phyloP scores from a whole-genome alignment of 2,113 vertebrate species.

The Antechinus stuartii region DNA sequence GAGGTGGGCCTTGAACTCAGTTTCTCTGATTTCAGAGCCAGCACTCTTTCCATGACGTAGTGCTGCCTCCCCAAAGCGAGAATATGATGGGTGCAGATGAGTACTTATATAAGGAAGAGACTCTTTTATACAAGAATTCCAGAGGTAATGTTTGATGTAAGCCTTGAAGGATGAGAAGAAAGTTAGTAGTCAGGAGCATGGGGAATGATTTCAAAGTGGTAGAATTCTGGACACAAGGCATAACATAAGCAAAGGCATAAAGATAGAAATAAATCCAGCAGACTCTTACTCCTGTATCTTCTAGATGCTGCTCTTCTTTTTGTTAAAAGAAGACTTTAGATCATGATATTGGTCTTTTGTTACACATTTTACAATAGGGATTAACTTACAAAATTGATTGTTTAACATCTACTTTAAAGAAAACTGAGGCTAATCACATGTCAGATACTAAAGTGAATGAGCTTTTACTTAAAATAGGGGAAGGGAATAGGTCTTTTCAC shows the following conservation, averaged over 20 bases:
- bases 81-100: not conserved
- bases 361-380: not conserved
- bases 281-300: not conserved
- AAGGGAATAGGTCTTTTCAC: not conserved
- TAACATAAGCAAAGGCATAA: not conserved
- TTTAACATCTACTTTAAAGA: not conserved
- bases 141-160: not conserved
- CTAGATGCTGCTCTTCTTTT: not conserved
- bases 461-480: not conserved
- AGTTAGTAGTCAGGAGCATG: not conserved
- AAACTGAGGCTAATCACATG: not conserved
- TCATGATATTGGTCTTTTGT: not conserved
- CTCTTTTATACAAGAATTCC: not conserved
- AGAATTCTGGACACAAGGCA: not conserved
- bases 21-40: not conserved
- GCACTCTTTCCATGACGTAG: not conserved
- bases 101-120: not conserved
- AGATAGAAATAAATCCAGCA: not conserved
- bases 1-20: not conserved
- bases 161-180: not conserved
- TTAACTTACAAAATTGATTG: not conserved
- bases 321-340: not conserved
- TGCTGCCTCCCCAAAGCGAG: not conserved
- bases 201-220: not conserved
- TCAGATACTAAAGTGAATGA: not conserved